These are phyloP conservation scores for Drosophila mayaguana DNA, from an alignment of 2,888 invertebrate genomes.

Conservation along the genomic window DNA sequence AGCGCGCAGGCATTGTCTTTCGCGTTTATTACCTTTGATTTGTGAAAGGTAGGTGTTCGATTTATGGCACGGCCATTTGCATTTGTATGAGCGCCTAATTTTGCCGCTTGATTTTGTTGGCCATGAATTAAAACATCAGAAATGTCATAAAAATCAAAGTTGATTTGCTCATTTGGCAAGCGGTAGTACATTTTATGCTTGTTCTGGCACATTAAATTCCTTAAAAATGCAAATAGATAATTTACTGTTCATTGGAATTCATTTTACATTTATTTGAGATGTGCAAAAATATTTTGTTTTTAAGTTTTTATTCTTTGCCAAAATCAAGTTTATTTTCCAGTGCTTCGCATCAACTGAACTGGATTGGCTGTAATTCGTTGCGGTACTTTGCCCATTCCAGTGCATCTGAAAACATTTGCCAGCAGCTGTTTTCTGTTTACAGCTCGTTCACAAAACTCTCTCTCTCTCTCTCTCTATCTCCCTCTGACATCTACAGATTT, in stretches of 20 bases:
- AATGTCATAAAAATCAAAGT: constrained; percentile 24
- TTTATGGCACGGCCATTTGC: constrained; percentile 46
- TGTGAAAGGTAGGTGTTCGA: constrained; percentile 45
- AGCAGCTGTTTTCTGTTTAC: constrained; percentile 80
- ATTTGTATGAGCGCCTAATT: constrained; percentile 44
- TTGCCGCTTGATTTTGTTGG: constrained; percentile 12
- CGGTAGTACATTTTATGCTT: constrained; percentile 1
- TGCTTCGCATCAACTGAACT: neutral
- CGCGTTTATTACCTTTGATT: constrained; percentile 25
- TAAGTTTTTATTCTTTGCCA: neutral
- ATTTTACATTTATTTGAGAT: neutral
- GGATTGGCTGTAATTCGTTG: neutral
- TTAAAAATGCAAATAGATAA: constrained; percentile 12
- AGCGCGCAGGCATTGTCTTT: constrained; percentile 47
- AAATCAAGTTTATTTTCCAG: neutral
- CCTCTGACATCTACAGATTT: constrained; percentile 2
- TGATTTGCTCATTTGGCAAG: neutral
- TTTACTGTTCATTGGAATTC: neutral
- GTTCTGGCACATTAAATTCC: neutral
- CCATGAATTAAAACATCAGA: constrained; percentile 24
- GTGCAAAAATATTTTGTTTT: neutral
- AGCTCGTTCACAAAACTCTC: constrained; percentile 27
- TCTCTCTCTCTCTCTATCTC: constrained; percentile 20
- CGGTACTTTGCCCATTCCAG: neutral
- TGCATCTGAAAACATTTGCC: neutral